Evolutionary conservation across 30 jellyfish, hydroid and myxozoan genomes (phyloP).

Genomic region (Cassiopea xamachana): DNA sequence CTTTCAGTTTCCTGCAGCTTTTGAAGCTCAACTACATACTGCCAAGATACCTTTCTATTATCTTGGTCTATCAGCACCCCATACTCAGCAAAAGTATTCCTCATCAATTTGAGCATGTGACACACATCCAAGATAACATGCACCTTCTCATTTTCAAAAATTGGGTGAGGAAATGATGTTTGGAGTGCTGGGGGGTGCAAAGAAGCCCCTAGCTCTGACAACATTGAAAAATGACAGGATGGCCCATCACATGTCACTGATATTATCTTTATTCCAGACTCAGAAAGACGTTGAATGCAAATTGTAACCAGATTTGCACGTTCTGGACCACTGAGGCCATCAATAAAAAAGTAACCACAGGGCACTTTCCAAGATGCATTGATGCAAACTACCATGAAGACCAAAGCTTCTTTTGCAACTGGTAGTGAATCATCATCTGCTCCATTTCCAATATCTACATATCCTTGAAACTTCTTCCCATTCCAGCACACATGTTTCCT

Average conservation of each 20-base stretch:
- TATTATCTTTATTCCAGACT: conserved; percentile 31
- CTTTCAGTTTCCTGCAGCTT: conserved; percentile 48
- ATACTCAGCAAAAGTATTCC: conserved; percentile 13
- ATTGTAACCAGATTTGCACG: conserved; percentile 64
- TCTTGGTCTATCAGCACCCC: conserved; percentile 12
- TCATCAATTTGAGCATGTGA: conserved; percentile 78
- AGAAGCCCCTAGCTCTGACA: conserved; percentile 67
- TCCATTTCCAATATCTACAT: conserved; percentile 60
- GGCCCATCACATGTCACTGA: conserved; percentile 73
- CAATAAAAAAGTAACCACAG: conserved; percentile 65
- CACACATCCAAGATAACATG: conserved; percentile 72
- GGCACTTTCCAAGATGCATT: conserved; percentile 69
- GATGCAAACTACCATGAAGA: conserved; percentile 61
- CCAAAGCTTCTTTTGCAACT: conserved; percentile 60
- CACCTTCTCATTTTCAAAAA: conserved; percentile 7
- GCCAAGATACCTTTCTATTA: too few species aligned
- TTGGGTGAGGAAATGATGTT: conserved; percentile 63
- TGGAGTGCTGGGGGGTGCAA: conserved; percentile 38
- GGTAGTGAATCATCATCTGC: conserved; percentile 54
- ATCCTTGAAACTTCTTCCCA: conserved; percentile 41
- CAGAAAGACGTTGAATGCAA: conserved; percentile 40
- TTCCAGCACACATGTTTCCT: conserved; percentile 59
- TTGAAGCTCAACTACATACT: too few species aligned
- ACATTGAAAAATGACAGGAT: conserved; percentile 50
- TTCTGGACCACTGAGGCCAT: conserved; percentile 56